Evolutionary conservation across 1,140 invertebrate genomes (phyloP), one percentile per base, ranked within the genome.

Genomic region (Trichomalopsis sarcophagae): DNA sequence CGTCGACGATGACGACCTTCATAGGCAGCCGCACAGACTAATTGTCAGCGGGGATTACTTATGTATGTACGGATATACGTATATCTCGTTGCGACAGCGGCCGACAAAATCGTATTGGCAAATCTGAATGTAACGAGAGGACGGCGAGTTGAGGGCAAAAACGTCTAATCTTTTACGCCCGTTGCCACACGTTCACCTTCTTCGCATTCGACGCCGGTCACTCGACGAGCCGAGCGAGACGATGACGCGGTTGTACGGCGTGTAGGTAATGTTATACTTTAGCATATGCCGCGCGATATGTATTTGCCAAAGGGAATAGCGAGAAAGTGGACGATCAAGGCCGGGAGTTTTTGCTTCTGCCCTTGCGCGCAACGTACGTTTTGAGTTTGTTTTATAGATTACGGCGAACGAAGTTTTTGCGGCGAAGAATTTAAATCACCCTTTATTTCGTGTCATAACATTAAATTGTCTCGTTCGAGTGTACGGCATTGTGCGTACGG

Each of bases 261-360:
- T 55, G 17, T 55, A n/a, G 21, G 55, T n/a, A n/a, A 62, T 62
- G 55, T 62, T 36, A 74, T 21, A 74, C 73, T 36, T 74, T 36
- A 21, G 33, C 17, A 21, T 40, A 9, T 71, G 3, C 27, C 27
- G 27, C 27, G 1, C 27, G 1, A 27, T 27, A 36, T 36, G 5
- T 71, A 71, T 74, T n/a, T 40, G 17, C 14, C 17, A 30, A 40
- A 17, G 73, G 33, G 17, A 74, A 33, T 44, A 44, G 33, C 33
- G 73, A 21, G 73, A 74, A 74, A 74, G 36, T 21, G 73, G 36
- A 74, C 17, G 36, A 74, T 74, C 73, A 74, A 74, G 33, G 33
- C 13, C 30, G 10, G 14, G 27, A 36, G 33, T 36, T 36, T 36
- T 71, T 71, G 17, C 3, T 71, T 71, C 13, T 17, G 21, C 3